Evolutionary conservation across 1,140 invertebrate species (phyloP).

Genomic region (Drosophila nasuta): DNA sequence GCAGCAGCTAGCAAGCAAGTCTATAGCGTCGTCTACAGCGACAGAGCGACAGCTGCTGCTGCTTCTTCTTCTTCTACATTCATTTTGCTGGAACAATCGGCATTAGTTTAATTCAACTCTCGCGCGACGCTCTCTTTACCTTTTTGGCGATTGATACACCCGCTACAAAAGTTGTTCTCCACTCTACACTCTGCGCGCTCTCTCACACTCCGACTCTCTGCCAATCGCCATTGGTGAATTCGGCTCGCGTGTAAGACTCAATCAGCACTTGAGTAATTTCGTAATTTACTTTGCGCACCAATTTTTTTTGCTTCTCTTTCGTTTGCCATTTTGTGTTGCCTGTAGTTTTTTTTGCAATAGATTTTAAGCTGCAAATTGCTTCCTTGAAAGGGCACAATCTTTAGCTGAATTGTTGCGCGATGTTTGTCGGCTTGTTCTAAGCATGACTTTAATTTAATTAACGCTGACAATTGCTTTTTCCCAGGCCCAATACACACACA

Average conservation of each 20-base stretch:
- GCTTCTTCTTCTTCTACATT: slow-evolving; percentile 12
- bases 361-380: slow-evolving; percentile 30
- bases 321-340: slow-evolving; percentile 27
- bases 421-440: slow-evolving; percentile 33
- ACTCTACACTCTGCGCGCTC: slow-evolving; percentile 1
- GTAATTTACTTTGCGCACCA: slow-evolving; percentile 73
- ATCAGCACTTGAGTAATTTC: slow-evolving; percentile 67
- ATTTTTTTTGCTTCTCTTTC: slow-evolving; percentile 38
- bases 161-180: slow-evolving; percentile 17
- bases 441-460: slow-evolving; percentile 55
- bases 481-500: slow-evolving; percentile 16
- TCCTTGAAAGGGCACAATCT: slow-evolving; percentile 22
- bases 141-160: slow-evolving; percentile 16
- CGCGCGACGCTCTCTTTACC: slow-evolving; percentile 8
- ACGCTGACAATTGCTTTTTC: slow-evolving; percentile 48
- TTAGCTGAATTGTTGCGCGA: slow-evolving; percentile 32
- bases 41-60: slow-evolving; percentile 19
- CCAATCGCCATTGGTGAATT: slow-evolving; percentile 39
- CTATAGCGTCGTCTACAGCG: slow-evolving; percentile 2
- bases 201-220: slow-evolving; percentile 15
- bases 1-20: slow-evolving; percentile 54
- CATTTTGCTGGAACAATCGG: slow-evolving; percentile 31
- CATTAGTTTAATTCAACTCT: slow-evolving; percentile 50
- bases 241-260: slow-evolving; percentile 47
- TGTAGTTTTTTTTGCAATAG: slow-evolving; percentile 23